Evolutionary conservation across 2,888 invertebrate species (phyloP).

Genomic region (Lissonota sp.): DNA sequence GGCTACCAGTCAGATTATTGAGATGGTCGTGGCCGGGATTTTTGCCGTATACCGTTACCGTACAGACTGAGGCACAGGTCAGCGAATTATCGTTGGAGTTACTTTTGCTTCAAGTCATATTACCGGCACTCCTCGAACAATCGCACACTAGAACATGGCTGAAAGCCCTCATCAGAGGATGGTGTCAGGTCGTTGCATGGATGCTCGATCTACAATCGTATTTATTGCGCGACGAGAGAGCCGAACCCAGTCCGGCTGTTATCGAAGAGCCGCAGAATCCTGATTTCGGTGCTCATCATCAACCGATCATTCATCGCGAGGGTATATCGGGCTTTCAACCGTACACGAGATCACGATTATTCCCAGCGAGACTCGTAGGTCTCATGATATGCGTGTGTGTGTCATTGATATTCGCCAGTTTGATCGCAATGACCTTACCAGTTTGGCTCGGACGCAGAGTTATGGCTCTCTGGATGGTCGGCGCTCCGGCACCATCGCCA

Average conservation of each 20-base stretch:
- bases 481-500: conserved; percentile 83
- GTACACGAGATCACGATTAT: conserved; percentile 93
- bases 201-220: conserved; percentile 95
- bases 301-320: conserved; percentile 90
- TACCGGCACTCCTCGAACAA: conserved; percentile 98
- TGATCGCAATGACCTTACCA: conserved; percentile 94
- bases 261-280: conserved; percentile 79
- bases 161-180: conserved; percentile 93
- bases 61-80: conserved; percentile 91
- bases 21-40: conserved; percentile 93
- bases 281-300: conserved; percentile 92
- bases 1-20: conserved; percentile 96
- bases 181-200: conserved; percentile 95
- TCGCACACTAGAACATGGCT: conserved; percentile 98
- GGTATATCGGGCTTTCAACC: conserved; percentile 94
- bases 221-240: conserved; percentile 90
- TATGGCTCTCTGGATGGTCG: conserved; percentile 94
- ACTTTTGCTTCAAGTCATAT: conserved; percentile 95
- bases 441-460: conserved; percentile 95
- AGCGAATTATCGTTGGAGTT: conserved; percentile 98
- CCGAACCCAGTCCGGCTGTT: conserved; percentile 78
- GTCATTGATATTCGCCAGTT: conserved; percentile 93
- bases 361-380: conserved; percentile 88
- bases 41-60: conserved; percentile 96
- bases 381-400: conserved; percentile 92